A percentile compares a stretch with the other conserved stretches of the same genome.
Conservation (phyloP, 2,113 vertebrate genomes). For the Pagrus major region DNA sequence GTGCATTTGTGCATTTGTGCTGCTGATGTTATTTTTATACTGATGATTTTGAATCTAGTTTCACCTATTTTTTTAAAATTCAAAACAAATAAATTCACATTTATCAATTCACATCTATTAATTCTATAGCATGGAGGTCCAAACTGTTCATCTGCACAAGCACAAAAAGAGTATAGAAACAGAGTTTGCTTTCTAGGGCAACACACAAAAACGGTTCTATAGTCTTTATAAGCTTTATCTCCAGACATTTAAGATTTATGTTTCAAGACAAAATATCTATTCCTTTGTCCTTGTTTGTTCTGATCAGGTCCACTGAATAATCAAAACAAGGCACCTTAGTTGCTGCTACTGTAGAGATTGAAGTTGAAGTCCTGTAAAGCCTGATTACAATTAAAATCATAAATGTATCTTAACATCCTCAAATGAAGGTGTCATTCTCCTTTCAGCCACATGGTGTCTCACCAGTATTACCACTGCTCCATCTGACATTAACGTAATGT, state of each 20-base stretch:
- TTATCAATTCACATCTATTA: no score
- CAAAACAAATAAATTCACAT: no score
- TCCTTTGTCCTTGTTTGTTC: neutral
- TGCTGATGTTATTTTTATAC: no score
- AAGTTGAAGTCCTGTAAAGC: neutral
- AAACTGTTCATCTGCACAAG: constrained; percentile 3
- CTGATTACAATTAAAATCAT: neutral
- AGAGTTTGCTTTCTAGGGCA: neutral
- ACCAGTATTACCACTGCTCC: constrained; percentile 41
- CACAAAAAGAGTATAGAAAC: neutral
- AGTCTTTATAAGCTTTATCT: neutral
- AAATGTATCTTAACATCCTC: neutral
- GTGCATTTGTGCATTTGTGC: no score
- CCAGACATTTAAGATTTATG: neutral
- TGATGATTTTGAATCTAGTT: no score
- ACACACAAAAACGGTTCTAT: neutral
- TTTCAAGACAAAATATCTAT: neutral
- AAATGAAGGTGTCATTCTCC: constrained; percentile 46
- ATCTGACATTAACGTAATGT: constrained; percentile 15
- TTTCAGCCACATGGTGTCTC: constrained; percentile 69
- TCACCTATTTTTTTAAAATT: no score
- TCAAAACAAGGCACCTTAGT: neutral
- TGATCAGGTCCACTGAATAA: neutral
- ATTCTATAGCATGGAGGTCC: neutral
- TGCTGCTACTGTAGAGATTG: neutral